Evolutionary conservation across 2,888 invertebrate genomes (phyloP), one percentile per base, ranked within the genome.

Genomic region (Polymixis lichenea): DNA sequence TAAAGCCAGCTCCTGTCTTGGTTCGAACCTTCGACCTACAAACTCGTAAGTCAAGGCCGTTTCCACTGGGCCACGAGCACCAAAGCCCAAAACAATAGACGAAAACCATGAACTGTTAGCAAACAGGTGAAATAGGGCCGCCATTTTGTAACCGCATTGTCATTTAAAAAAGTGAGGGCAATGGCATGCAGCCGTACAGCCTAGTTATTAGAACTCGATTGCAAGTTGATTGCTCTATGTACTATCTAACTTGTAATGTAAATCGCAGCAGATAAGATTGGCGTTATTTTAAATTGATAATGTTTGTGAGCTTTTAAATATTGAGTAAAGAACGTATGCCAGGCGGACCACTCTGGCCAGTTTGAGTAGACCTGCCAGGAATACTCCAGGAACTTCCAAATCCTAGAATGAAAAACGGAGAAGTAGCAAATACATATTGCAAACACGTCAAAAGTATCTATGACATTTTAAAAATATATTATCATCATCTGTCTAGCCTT

Each of bases 141-240:
- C 84, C 80, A 86, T 86, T 77, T 80, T 82, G 77, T 68, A 82
- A 76, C 79, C 65, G 62, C 82, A 84, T 72, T 84, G 73, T 86
- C 62, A 70, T 82, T 32, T 80, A 86, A 86, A 74, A 80, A 78
- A 80, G 25, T 73, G 67, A 77, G 75, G 82, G 82, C 84, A 79
- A 79, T 32, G 78, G 68, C 80, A 75, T 75, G 64, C 72, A 67
- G 65, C 38, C 53, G 46, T 71, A 55, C 74, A 86, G 84, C 82
- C 86, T 84, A 84, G 86, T 84, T 82, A 82, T 79, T 75, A 76
- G 51, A 82, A 77, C 64, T 69, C 69, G 74, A 82, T 85, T 86
- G 84, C 84, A 75, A 72, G 28, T 81, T 74, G 74, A 82, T 85
- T 79, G 73, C 72, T 75, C 17, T 67, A 38, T 22, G 68, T 72